These are phyloP conservation scores for Cherax destructor DNA, from an alignment of 1,140 invertebrate genomes.

Conservation along the genomic window DNA sequence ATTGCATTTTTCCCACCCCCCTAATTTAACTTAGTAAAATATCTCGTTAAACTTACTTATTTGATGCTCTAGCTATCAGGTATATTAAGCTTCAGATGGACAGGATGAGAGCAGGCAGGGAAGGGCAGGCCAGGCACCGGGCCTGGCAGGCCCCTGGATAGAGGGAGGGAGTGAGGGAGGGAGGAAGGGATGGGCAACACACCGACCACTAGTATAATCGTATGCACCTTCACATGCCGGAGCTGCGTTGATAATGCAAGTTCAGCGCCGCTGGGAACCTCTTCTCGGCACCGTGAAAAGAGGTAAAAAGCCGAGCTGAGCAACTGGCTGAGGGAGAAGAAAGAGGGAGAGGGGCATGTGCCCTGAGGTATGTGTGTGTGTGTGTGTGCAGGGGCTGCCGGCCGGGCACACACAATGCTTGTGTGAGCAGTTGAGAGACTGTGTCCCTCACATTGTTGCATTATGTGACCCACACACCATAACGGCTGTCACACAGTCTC, in stretches of 20 bases:
- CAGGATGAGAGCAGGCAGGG: too few species aligned
- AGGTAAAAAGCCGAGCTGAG: conserved; percentile 30
- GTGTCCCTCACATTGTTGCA: conserved; percentile 27
- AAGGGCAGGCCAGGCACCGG: too few species aligned
- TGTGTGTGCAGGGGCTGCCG: background rate
- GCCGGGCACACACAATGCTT: conserved; percentile 4
- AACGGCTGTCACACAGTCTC: background rate
- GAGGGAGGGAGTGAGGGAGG: background rate
- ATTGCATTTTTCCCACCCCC: background rate
- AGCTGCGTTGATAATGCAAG: conserved; percentile 56
- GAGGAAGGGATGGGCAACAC: conserved; percentile 15
- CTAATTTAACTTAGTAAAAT: background rate
- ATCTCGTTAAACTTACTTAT: too few species aligned
- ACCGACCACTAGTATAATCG: conserved; percentile 11
- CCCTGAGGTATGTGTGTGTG: background rate
- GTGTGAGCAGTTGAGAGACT: conserved; percentile 6
- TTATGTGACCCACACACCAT: background rate
- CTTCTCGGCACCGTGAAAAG: conserved; percentile 1
- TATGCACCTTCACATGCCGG: conserved; percentile 51
- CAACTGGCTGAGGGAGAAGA: conserved; percentile 16
- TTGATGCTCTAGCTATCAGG: too few species aligned
- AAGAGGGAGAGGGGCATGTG: background rate
- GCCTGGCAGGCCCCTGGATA: background rate
- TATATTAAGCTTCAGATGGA: too few species aligned
- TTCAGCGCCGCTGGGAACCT: conserved; percentile 30